Evolutionary conservation across 2,797 vertebrate species (phyloP), one percentile per base, ranked within the genome.

Genomic region (Crypturellus tataupa): DNA sequence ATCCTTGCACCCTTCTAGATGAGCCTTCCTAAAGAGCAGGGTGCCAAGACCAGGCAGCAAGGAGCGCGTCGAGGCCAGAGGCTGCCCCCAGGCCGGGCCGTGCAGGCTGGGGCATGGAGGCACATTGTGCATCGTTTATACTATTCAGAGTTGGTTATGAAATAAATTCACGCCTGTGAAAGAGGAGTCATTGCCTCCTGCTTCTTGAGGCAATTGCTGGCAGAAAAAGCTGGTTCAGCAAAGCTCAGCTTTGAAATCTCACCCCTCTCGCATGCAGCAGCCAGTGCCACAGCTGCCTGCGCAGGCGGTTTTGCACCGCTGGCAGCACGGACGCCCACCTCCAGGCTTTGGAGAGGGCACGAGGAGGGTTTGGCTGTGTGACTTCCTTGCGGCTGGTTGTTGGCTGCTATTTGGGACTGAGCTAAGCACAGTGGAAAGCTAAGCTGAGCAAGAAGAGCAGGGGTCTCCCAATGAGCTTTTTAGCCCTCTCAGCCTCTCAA

Each of bases 241-340:
- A 29, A 31, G 25, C 70, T 90, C 89, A 80, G 91, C 80, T 71
- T 62, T 17, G 25, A 18, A 46, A 5, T 83, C 53, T 56, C 2
- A 0, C 40, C 39, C 87, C 53, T 79, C 62, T 53, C 46, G 9
- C 0, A 0, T 0, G 0, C 71, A 37, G 47, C 68, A n/a, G 51
- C 51, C 0, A 0, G 27, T 47, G 88, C 71, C 63, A 3, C 37
- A 31, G 49, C 35, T 71, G 49, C 44, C 62, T 82, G 33, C 70
- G 8, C 3, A 0, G 0, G 4, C 9, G 24, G 42, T 19, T 69
- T 53, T 65, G 18, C n/a, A 15, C 27, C 24, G 9, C 14, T 0
- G 1, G 23, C 31, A 80, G 16, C 1, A 0, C 0, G 1, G 31
- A 1, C 15, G 12, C 25, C 31, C 15, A 11, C 17, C 0, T 1